phyloP scores from a whole-genome alignment of 2,888 invertebrate species.

The Magallana nippona region DNA sequence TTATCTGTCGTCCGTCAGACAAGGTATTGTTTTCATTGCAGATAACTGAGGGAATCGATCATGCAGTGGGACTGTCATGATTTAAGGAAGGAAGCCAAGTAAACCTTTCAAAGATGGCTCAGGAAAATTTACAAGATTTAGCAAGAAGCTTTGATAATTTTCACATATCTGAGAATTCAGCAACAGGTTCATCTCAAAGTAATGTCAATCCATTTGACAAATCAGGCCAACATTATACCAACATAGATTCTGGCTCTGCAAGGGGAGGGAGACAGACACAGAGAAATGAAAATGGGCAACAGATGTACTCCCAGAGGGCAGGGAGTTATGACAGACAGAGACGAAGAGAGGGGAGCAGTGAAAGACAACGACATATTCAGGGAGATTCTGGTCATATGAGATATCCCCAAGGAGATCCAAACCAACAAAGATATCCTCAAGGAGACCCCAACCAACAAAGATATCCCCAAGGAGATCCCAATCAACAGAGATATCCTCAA shows the following conservation, averaged over 20 bases:
- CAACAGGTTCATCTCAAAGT: constrained; percentile 6
- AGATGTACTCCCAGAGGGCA: not conserved
- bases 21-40: no score
- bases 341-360: constrained; percentile 19
- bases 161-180: constrained; percentile 53
- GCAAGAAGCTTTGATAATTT: constrained; percentile 59
- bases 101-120: not conserved
- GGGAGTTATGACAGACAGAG: constrained; percentile 11
- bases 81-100: not conserved
- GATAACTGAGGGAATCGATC: no score
- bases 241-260: not conserved
- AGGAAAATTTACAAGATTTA: constrained; percentile 57
- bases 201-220: constrained; percentile 40
- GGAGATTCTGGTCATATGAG: not conserved
- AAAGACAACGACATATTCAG: not conserved
- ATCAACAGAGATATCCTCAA: constrained; percentile 10
- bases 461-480: constrained; percentile 4
- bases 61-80: not conserved
- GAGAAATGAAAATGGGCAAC: not conserved
- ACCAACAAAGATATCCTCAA: not conserved
- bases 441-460: constrained; percentile 16
- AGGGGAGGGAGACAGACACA: constrained; percentile 12
- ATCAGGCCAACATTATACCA: constrained; percentile 9
- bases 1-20: no score
- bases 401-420: not conserved